Evolutionary conservation across 30 jellyfish, hydroid and myxozoan genomes (phyloP).

Genomic region (Mastigias papua): DNA sequence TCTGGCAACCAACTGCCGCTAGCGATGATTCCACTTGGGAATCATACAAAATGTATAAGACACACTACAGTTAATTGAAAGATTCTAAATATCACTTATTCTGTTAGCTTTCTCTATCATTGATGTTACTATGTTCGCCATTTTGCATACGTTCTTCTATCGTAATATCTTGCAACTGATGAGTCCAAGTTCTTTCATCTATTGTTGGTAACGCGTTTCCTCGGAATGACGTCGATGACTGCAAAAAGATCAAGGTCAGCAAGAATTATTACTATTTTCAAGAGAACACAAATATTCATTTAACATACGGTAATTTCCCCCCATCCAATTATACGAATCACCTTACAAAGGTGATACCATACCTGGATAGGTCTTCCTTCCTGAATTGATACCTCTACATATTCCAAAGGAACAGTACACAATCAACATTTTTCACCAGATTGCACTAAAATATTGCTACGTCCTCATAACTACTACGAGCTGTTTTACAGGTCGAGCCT

Average conservation of each 20-base stretch:
- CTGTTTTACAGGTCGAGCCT: no score
- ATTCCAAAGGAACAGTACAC: no score
- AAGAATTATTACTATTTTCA: no score
- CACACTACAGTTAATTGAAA: constrained; percentile 19
- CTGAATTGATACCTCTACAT: no score
- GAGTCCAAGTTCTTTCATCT: constrained; percentile 63
- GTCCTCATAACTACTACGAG: no score
- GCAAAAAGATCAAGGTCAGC: not conserved
- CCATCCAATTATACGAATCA: no score
- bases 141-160: constrained; percentile 60
- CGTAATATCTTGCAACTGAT: constrained; percentile 48
- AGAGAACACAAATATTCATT: no score
- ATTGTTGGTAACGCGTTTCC: constrained; percentile 64
- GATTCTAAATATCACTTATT: not conserved
- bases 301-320: no score
- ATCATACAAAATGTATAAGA: not conserved
- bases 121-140: constrained; percentile 27
- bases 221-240: constrained; percentile 42
- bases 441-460: no score
- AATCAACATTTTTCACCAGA: no score
- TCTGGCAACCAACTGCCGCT: not conserved
- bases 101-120: constrained; percentile 62
- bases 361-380: no score
- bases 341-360: no score
- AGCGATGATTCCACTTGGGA: not conserved